These are phyloP conservation scores for Enhydra lutris DNA, from an alignment of 2,113 vertebrate genomes.

Conservation along the genomic window DNA sequence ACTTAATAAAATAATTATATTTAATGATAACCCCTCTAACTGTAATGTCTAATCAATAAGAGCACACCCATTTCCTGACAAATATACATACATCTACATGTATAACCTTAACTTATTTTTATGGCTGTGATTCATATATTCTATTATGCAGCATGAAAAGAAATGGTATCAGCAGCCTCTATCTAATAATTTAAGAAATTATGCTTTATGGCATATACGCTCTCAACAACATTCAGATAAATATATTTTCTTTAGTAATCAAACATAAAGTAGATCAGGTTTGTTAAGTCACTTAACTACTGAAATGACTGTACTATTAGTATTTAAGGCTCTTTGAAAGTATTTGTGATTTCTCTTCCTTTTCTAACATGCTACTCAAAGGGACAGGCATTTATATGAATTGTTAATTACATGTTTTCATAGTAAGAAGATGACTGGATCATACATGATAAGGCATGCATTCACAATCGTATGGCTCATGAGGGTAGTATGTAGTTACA, in stretches of 20 bases:
- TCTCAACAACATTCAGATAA: background rate
- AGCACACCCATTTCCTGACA: background rate
- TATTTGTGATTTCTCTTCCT: slow-evolving; percentile 34
- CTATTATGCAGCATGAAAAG: background rate
- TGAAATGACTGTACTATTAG: background rate
- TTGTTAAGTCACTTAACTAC: slow-evolving; percentile 2
- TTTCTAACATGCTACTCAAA: background rate
- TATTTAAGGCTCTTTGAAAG: slow-evolving; percentile 39
- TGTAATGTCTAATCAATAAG: background rate
- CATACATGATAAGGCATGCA: background rate
- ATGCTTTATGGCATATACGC: background rate
- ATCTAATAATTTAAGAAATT: background rate
- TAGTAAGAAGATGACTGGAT: background rate
- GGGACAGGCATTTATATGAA: background rate
- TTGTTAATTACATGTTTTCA: background rate
- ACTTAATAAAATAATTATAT: slow-evolving; percentile 3
- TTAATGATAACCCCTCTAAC: background rate
- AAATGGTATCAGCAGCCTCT: background rate
- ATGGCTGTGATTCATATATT: background rate
- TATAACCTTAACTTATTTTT: background rate
- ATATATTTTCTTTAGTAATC: slow-evolving; percentile 5
- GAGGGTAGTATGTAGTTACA: background rate
- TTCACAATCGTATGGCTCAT: background rate
- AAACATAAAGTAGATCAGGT: background rate
- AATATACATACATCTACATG: background rate